These are phyloP conservation scores for Chaetura pelagica DNA, from an alignment of 2,113 vertebrate genomes.

Conservation along the genomic window DNA sequence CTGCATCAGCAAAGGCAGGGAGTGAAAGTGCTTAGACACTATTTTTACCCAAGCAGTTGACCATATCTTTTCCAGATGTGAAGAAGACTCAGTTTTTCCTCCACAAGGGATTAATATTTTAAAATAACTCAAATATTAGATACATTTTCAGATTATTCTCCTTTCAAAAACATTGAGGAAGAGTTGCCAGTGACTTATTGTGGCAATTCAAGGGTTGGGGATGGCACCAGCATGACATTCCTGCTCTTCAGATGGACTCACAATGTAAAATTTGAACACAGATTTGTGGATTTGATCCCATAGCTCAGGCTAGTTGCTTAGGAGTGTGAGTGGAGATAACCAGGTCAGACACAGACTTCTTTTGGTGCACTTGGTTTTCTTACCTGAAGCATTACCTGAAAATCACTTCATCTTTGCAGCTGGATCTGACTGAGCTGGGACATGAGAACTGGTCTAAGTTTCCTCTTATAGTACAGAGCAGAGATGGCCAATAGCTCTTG, in stretches of 20 bases:
- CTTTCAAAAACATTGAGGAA: background rate
- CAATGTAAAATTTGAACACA: background rate
- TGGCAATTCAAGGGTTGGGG: rapidly evolving
- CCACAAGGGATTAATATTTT: background rate
- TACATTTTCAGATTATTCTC: background rate
- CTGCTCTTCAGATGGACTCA: background rate
- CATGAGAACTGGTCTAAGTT: background rate
- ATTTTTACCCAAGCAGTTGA: background rate
- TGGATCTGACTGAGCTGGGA: background rate
- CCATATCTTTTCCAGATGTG: background rate
- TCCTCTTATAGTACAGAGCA: background rate
- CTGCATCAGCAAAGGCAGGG: background rate
- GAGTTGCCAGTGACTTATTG: background rate
- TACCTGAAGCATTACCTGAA: background rate
- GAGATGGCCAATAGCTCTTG: background rate
- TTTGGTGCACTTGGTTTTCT: background rate
- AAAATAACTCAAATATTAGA: background rate
- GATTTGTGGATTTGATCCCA: background rate
- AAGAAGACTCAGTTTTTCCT: background rate
- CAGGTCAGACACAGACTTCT: background rate
- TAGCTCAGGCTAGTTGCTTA: background rate
- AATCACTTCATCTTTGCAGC: background rate
- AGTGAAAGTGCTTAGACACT: background rate
- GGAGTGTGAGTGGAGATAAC: background rate
- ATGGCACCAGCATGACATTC: background rate